Evolutionary conservation across 2,797 vertebrate species (phyloP), one percentile per base, ranked within the genome.

Genomic region (Peromyscus aztecus): DNA sequence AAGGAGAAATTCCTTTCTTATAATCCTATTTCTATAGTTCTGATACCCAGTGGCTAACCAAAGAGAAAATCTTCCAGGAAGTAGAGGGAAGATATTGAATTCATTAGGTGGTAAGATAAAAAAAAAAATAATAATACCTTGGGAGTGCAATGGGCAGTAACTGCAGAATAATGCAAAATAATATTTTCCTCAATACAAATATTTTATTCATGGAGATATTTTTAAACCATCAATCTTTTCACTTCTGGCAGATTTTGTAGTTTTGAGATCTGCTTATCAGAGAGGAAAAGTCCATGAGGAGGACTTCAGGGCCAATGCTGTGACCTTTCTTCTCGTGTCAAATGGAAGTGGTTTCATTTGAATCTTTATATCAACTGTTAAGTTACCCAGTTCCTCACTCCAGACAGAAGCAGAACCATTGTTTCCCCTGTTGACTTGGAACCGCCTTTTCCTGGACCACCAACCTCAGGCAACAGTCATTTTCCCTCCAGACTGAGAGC

Each of bases 241-340:
- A 84, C 21, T 90, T 94, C 34, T 81, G 23, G 73, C 4, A 96
- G 81, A 65, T 57, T 90, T 93, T 80, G 7, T 63, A 69, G 65
- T 57, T 94, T 91, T 14, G 63, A n/a, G 19, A 71, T 95, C 46
- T 96, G 69, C 57, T 89, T 87, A 71, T 55, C 34, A 88, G 27
- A 93, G 63, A 96, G 84, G 80, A 95, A 86, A 94, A 61, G 16
- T 67, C 83, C 52, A 61, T 84, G 89, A 93, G 57, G 57, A 52
- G 23, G 13, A 59, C 83, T 94, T 95, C 52, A 89, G 4, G 86
- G 57, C 57, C 49, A 88, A 34, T 82, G 27, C 80, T 37, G 23
- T 59, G 46, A 71, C 9, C 46, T 96, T 90, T 73, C 37, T 91
- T 87, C 16, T 89, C 67, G 52, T 23, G 12, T 71, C 78, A 93